Base-by-base conservation (phyloP, 2,797 vertebrate genomes). In the Notolabrus celidotus region DNA sequence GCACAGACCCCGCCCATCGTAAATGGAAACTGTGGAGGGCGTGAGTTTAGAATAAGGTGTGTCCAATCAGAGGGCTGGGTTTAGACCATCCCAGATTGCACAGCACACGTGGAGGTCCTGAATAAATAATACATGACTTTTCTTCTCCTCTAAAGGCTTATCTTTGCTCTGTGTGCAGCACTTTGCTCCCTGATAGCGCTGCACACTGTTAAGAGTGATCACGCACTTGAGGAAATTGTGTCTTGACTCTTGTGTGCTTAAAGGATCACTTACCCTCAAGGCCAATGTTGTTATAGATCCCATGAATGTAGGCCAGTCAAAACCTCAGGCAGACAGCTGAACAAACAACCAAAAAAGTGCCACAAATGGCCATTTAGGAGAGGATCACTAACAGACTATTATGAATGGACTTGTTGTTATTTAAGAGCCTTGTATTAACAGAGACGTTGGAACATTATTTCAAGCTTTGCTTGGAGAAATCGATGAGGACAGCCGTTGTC, bases 1-100 rank as follows among this genome's bases (percentile, higher is more conserved):
- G 20, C 39, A 3, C 38, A 47, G 46, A 63, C 49, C 76, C 91
- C 88, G 77, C 92, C 92, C 55, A 80, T 2, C 19, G 29, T 11
- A 23, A 38, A 78, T 56, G 66, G 66, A 67, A 55, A 70, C 20
- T 4, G 25, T 3, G 66, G 64, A 70, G 27, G 77, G 77, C 64
- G 69, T 65, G 81, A 61, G 46, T 50, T 7, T 46, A 49, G 54
- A 52, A 49, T 77, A 84, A 88, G 93, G 93, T 93, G 94, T 89
- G 92, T 93, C 93, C 93, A 94, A 94, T 94, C 92, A 91, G 82
- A 86, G 64, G 22, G 63, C 84, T 29, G 82, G 70, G 60, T 62
- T 29, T 49, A 46, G 87, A 83, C 92, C 90, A 92, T 79, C 90
- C 91, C 91, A 76, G 80, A 67, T 41, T 5, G 10, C 12, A 29